Conservation (phyloP, 2,113 vertebrate species). For the Hoplias malabaricus region DNA sequence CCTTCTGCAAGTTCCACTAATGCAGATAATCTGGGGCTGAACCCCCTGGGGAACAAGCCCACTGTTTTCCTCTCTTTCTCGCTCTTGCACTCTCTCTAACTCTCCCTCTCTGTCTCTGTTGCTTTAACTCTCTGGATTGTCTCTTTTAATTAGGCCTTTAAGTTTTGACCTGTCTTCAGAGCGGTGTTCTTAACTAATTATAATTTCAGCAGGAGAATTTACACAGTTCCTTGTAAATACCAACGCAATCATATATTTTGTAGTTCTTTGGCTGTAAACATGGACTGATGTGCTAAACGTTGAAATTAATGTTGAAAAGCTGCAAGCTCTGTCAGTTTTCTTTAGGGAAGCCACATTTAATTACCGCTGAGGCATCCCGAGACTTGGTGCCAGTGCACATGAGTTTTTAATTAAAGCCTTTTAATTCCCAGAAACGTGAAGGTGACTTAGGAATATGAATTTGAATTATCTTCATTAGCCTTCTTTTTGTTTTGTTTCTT, state of each 20-base stretch:
- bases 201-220: neutral
- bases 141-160: neutral
- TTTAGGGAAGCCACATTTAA: slow-evolving; percentile 4
- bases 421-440: neutral
- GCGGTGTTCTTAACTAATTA: neutral
- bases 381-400: neutral
- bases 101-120: neutral
- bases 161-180: neutral
- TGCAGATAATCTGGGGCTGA: slow-evolving; percentile 34
- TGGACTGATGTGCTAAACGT: neutral
- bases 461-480: neutral
- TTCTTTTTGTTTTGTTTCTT: too few species aligned
- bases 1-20: neutral
- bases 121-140: neutral
- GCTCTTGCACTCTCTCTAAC: neutral
- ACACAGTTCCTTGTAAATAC: neutral
- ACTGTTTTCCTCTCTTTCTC: neutral
- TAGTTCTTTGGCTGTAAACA: neutral
- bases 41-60: neutral
- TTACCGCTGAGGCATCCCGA: slow-evolving; percentile 10
- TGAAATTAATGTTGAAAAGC: neutral
- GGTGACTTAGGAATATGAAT: neutral
- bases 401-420: slow-evolving; percentile 26
- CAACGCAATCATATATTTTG: neutral
- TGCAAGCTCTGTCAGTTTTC: neutral